phyloP scores from a whole-genome alignment of 2,888 invertebrate genomes.

The Cataglyphis albicans region DNA sequence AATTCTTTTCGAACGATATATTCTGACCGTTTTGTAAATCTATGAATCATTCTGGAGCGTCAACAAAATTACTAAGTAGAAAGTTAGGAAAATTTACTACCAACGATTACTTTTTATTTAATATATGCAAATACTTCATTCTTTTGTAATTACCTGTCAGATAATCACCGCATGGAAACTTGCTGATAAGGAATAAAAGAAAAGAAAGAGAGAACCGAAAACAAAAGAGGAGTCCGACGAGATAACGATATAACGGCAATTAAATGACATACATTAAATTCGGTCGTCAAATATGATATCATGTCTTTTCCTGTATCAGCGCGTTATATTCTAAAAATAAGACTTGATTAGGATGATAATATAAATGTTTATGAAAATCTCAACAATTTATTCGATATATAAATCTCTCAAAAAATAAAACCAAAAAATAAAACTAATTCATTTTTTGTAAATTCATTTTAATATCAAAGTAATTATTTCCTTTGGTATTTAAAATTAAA shows the following conservation, averaged over 20 bases:
- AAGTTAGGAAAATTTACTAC: constrained; percentile 69
- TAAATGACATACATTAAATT: constrained; percentile 44
- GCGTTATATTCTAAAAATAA: background rate
- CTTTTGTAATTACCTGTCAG: constrained; percentile 61
- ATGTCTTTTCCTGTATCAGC: background rate
- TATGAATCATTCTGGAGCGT: constrained; percentile 50
- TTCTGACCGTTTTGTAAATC: background rate
- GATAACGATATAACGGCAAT: constrained; percentile 18
- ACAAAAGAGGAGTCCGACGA: background rate
- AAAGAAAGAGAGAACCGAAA: constrained; percentile 11
- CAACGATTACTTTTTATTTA: constrained; percentile 70
- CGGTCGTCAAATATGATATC: constrained; percentile 14
- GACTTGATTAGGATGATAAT: background rate
- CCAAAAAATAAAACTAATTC: background rate
- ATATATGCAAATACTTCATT: constrained; percentile 46
- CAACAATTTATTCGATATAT: background rate
- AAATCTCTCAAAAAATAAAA: background rate
- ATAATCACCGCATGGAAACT: constrained; percentile 48
- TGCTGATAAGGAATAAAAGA: constrained; percentile 44
- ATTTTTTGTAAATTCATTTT: background rate
- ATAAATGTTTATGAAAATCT: background rate
- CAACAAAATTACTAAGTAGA: constrained; percentile 50
- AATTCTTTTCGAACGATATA: background rate
- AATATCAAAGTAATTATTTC: background rate
- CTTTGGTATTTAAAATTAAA: background rate